These are phyloP conservation scores for Pogonognathellus flavescens DNA, from an alignment of 1,140 invertebrate genomes.

Conservation along the genomic window DNA sequence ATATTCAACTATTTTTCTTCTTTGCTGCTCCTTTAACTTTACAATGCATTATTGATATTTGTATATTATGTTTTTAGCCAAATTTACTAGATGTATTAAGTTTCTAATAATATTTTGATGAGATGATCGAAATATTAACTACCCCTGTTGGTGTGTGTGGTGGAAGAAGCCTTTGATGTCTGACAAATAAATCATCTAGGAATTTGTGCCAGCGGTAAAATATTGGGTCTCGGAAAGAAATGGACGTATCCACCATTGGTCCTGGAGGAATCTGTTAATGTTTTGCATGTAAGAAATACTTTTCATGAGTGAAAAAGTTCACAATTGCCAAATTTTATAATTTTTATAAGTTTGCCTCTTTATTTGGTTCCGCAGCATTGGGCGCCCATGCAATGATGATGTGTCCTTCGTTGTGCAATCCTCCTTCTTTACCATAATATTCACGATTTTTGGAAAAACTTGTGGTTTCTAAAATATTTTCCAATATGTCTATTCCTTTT, in stretches of 20 bases:
- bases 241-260: conserved; percentile 67
- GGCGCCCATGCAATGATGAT: background rate
- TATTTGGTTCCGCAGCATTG: background rate
- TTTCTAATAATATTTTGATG: no score
- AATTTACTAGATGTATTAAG: no score
- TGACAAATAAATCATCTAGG: conserved; percentile 83
- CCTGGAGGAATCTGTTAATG: background rate
- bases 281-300: background rate
- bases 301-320: background rate
- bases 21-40: no score
- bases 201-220: conserved; percentile 89
- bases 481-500: conserved; percentile 83
- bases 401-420: background rate
- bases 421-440: background rate
- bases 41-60: no score
- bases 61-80: no score
- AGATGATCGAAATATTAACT: no score
- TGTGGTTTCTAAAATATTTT: conserved; percentile 80
- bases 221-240: conserved; percentile 79
- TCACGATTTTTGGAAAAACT: background rate
- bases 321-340: background rate
- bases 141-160: conserved; percentile 70
- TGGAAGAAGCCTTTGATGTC: conserved; percentile 78
- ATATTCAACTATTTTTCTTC: background rate
- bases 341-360: no score